Evolutionary conservation across 2,113 vertebrate species (phyloP).

Genomic region (Plestiodon gilberti): DNA sequence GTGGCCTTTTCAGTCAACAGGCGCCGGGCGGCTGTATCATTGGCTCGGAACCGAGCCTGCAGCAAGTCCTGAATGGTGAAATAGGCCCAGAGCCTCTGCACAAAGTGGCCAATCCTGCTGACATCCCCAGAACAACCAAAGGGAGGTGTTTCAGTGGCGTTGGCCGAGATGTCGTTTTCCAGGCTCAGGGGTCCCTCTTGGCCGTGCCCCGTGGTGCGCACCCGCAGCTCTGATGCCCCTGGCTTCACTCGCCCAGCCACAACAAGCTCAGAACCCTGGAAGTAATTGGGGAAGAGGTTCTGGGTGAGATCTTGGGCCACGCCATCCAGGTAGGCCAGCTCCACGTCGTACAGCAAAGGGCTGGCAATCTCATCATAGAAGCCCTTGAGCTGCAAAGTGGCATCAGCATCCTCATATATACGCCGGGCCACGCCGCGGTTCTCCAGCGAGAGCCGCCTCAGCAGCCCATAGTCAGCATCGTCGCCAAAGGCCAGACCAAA

Average conservation of each 20-base stretch:
- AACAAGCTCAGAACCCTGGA: conserved; percentile 84
- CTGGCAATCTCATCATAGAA: conserved; percentile 85
- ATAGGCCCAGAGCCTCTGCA: conserved; percentile 84
- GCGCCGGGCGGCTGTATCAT: conserved; percentile 66
- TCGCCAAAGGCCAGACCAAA: conserved; percentile 87
- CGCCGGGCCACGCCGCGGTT: conserved; percentile 78
- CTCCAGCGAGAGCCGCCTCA: conserved; percentile 79
- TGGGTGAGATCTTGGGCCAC: conserved; percentile 76
- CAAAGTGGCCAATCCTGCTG: conserved; percentile 72
- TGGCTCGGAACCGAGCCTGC: conserved; percentile 73
- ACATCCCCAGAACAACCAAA: conserved; percentile 62
- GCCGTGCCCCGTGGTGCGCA: conserved; percentile 72
- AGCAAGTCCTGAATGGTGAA: conserved; percentile 85
- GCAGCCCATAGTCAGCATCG: conserved; percentile 82
- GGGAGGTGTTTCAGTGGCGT: conserved; percentile 45
- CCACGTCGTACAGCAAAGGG: conserved; percentile 82
- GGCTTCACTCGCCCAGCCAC: conserved; percentile 79
- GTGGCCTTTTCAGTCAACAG: conserved; percentile 81
- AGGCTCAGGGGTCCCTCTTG: conserved; percentile 40
- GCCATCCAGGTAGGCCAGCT: conserved; percentile 79
- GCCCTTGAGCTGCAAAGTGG: conserved; percentile 80
- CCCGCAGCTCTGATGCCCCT: conserved; percentile 71
- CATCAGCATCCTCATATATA: conserved; percentile 83
- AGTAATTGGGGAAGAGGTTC: conserved; percentile 83
- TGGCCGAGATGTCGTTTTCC: conserved; percentile 70